Evolutionary conservation across 2,888 invertebrate genomes (phyloP), one percentile per base, ranked within the genome.

Genomic region (Drosophila austrosaltans): DNA sequence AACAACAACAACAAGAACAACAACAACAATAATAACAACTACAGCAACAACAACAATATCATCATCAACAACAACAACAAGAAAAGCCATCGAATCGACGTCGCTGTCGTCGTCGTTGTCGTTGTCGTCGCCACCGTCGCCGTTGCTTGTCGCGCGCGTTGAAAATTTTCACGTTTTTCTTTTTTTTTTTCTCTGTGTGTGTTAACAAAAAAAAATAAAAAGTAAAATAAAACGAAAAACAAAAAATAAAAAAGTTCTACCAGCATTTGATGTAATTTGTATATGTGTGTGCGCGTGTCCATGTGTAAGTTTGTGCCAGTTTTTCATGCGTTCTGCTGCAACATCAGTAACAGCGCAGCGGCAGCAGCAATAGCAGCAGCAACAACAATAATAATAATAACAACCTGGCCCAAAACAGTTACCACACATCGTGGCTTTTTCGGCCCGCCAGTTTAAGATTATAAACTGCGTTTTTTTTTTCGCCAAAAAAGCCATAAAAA

Each of bases 381-480:
- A 67, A 63, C 69, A 75, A 66, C 53, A 60, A 65, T 44, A 59
- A 66, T 36, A 66, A 63, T 66, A 61, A 56, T n/a, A 40, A 61
- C 2, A 48, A 48, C 48, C 48, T 48, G 48, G 48, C 48, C 48
- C 71, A 71, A 79, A 80, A 80, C 82, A 80, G 86, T 83, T 85
- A 83, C 75, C 78, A 85, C 79, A 82, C 70, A 70, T 53, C 63
- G 28, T 30, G 32, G 48, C 53, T 39, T 36, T 39, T 36, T 42
- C 42, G 39, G 25, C 54, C 53, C 30, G 25, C 30, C 59, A 25
- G 62, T 57, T 67, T 40, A 59, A 81, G 75, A 81, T 81, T 82
- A 81, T 83, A 81, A 83, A 83, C 83, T 86, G 86, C 86, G 86
- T 79, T 81, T 86, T 82, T 83, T 83, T 83, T 83, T 83, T 83